Base-by-base conservation (phyloP, 2,888 invertebrate genomes). In the Melolontha melolontha region DNA sequence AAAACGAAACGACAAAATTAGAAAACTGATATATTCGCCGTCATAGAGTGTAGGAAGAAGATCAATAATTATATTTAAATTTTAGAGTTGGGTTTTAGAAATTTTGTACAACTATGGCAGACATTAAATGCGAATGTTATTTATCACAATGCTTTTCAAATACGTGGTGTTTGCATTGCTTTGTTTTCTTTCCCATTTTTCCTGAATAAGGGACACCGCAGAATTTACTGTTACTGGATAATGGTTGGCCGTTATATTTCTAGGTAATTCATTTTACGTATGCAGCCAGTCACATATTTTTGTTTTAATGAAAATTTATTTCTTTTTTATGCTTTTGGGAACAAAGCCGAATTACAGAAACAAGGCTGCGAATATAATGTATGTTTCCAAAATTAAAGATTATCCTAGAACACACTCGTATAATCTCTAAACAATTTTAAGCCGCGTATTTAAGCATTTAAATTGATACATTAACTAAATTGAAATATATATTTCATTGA, bases 191-290 rank as follows among this genome's bases (percentile, higher is more conserved):
- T 39, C 8, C 40, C 44, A 27, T 27, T 14, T 59, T 12, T 22
- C 27, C 22, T 22, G 42, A 42, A 57, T 42, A 57, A 57, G 27
- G 44, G 42, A 57, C 10, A 22, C 22, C 42, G 41, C 4, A 10
- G 39, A 57, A 57, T 57, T 57, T 57, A 57, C 42, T 44, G 57
- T 57, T 27, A 57, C 42, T 57, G 57, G 42, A 57, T 57, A 57
- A 57, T 42, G 44, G 42, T 27, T 41, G 42, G 40, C 22, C 5
- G 54, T 54, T 40, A 54, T 54, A 54, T 54, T 40, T 54, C 17
- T 40, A 54, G 54, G 40, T 54, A 54, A 54, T 54, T 54, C 54
- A 40, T 54, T 40, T 40, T 40, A 41, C 54, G 40, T 54, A 54
- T 54, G 54, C 54, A 54, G 40, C 54, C 10, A 16, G 54, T 54